These are phyloP conservation scores for Hydrotaea diabolus DNA, from an alignment of 2,888 invertebrate species.

Conservation along the genomic window DNA sequence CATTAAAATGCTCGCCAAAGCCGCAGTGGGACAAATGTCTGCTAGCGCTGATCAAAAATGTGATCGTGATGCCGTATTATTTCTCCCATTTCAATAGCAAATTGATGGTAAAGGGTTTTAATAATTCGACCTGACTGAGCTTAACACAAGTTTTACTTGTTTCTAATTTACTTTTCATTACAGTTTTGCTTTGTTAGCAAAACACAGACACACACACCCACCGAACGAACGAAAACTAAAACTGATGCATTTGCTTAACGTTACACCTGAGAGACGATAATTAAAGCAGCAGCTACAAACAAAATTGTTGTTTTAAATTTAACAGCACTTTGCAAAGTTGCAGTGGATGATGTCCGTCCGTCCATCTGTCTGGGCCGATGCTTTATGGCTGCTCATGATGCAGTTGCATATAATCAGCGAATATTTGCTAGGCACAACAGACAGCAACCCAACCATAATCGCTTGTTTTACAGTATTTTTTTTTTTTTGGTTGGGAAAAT, in stretches of 20 bases:
- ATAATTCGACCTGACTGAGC: no score
- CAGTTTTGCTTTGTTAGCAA: conserved; percentile 2
- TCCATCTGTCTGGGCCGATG: neutral
- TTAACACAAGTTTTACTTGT: neutral
- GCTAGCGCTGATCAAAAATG: no score
- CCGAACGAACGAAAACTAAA: no score
- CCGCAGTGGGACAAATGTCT: no score
- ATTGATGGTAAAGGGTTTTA: no score
- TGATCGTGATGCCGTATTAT: no score
- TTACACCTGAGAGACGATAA: conserved; percentile 60
- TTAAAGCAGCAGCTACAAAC: conserved; percentile 35
- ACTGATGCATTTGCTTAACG: conserved; percentile 45
- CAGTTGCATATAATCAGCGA: neutral
- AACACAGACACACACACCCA: neutral
- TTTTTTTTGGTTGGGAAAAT: neutral
- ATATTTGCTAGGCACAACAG: no score
- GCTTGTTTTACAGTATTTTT: neutral
- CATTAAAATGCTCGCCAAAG: no score
- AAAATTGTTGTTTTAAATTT: neutral
- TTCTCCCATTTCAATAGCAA: no score
- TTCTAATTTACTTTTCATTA: neutral
- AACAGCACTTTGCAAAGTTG: neutral
- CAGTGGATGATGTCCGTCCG: neutral
- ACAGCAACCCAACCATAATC: no score
- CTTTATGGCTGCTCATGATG: neutral